Evolutionary conservation across 2,888 invertebrate genomes (phyloP).

Genomic region (Zhuqinia jingwanae): DNA sequence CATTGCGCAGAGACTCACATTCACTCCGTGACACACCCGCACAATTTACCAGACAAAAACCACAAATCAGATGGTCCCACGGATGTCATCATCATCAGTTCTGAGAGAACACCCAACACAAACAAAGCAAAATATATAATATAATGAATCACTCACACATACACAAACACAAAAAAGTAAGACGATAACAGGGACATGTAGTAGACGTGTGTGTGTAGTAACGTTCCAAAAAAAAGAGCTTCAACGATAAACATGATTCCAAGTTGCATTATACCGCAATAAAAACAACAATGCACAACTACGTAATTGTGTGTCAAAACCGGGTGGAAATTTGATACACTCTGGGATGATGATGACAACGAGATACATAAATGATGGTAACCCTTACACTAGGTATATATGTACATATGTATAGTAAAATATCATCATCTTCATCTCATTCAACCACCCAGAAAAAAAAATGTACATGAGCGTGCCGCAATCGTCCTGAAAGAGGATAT

Average conservation of each 20-base stretch:
- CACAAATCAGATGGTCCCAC: slow-evolving; percentile 65
- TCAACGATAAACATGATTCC: background rate
- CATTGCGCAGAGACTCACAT: slow-evolving; percentile 62
- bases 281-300: slow-evolving; percentile 33
- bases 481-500: slow-evolving; percentile 41
- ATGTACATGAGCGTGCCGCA: slow-evolving; percentile 58
- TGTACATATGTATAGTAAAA: too few species aligned
- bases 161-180: slow-evolving; percentile 19
- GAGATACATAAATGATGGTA: slow-evolving; percentile 1
- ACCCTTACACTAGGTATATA: too few species aligned
- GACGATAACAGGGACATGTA: background rate
- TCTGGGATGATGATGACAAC: background rate
- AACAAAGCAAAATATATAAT: slow-evolving; percentile 3
- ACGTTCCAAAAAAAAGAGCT: background rate
- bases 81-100: slow-evolving; percentile 64
- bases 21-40: slow-evolving; percentile 32
- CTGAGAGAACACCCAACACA: slow-evolving; percentile 56
- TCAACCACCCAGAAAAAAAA: slow-evolving; percentile 39
- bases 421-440: slow-evolving; percentile 12
- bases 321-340: slow-evolving; percentile 47
- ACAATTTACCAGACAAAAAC: slow-evolving; percentile 51
- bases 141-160: slow-evolving; percentile 27
- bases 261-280: background rate
- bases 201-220: too few species aligned
- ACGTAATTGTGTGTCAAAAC: slow-evolving; percentile 8